These are phyloP conservation scores for Paedocypris sp. DNA, from an alignment of 2,113 vertebrate genomes.

Conservation along the genomic window DNA sequence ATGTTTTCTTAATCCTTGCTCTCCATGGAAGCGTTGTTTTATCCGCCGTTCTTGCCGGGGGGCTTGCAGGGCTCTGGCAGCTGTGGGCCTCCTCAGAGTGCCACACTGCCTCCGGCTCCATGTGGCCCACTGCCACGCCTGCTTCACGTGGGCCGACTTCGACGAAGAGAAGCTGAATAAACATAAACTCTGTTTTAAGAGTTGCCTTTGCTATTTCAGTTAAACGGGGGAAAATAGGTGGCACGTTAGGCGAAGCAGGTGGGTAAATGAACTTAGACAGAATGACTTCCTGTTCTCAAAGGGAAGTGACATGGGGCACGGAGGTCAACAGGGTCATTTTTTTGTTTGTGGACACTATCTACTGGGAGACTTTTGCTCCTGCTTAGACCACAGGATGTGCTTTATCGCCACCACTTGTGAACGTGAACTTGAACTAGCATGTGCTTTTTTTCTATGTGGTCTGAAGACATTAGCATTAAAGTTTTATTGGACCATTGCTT, in stretches of 20 bases:
- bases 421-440: slow-evolving; percentile 2
- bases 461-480: not conserved
- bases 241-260: slow-evolving; percentile 50
- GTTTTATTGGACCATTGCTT: not conserved
- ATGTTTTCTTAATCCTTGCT: slow-evolving; percentile 47
- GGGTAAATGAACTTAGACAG: slow-evolving; percentile 44
- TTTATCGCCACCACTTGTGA: not conserved
- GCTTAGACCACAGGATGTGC: not conserved
- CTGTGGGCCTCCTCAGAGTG: slow-evolving; percentile 25
- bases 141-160: slow-evolving; percentile 41
- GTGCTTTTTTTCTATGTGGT: not conserved
- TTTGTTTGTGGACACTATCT: slow-evolving; percentile 26
- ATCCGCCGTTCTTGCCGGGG: slow-evolving; percentile 28
- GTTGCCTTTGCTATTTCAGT: slow-evolving; percentile 21
- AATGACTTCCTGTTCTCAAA: slow-evolving; percentile 42
- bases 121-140: slow-evolving; percentile 31
- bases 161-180: slow-evolving; percentile 58
- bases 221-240: slow-evolving; percentile 27
- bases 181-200: slow-evolving; percentile 40
- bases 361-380: not conserved
- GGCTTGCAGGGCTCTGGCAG: slow-evolving; percentile 14
- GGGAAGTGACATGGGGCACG: slow-evolving; percentile 47
- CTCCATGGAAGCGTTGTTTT: slow-evolving; percentile 34
- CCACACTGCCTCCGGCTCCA: slow-evolving; percentile 22
- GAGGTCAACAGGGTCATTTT: slow-evolving; percentile 20